phyloP scores from a whole-genome alignment of 2,888 invertebrate genomes.

The Polydesmus complanatus region DNA sequence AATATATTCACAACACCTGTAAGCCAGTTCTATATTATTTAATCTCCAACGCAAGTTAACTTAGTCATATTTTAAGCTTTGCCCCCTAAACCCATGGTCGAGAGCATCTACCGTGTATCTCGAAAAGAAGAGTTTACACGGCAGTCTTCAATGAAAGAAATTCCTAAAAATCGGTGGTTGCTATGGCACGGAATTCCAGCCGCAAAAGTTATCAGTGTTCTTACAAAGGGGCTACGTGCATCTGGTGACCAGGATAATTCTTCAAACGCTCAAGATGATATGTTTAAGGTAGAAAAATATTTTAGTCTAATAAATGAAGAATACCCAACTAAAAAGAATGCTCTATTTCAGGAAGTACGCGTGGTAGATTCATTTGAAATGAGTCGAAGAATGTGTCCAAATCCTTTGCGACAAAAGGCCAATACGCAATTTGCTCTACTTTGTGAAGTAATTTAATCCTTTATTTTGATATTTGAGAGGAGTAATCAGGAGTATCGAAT shows the following conservation, averaged over 20 bases:
- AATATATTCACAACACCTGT: conserved; percentile 36
- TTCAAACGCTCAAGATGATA: conserved; percentile 12
- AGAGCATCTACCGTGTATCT: conserved; percentile 23
- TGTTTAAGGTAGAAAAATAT: conserved; percentile 1
- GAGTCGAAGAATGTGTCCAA: conserved; percentile 32
- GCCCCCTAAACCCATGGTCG: conserved; percentile 18
- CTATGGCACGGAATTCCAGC: conserved; percentile 40
- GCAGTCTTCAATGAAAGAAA: conserved; percentile 16
- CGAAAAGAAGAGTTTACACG: conserved; percentile 18
- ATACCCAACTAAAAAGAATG: too few relatives aligned
- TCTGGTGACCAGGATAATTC: background rate
- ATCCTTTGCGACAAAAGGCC: conserved; percentile 24
- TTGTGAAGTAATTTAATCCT: conserved; percentile 33
- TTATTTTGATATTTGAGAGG: background rate
- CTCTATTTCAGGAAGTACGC: conserved; percentile 36
- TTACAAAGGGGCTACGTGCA: conserved; percentile 34
- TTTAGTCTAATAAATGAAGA: too few relatives aligned
- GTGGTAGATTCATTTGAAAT: conserved; percentile 38
- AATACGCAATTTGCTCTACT: conserved; percentile 34
- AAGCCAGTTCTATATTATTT: conserved; percentile 12
- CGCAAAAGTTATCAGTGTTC: conserved; percentile 37
- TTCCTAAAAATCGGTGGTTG: conserved; percentile 23
- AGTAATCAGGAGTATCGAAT: background rate
- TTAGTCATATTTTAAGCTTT: conserved; percentile 6
- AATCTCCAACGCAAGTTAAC: background rate